Conservation (phyloP, 2,888 invertebrate genomes). For the Sturmia bella region DNA sequence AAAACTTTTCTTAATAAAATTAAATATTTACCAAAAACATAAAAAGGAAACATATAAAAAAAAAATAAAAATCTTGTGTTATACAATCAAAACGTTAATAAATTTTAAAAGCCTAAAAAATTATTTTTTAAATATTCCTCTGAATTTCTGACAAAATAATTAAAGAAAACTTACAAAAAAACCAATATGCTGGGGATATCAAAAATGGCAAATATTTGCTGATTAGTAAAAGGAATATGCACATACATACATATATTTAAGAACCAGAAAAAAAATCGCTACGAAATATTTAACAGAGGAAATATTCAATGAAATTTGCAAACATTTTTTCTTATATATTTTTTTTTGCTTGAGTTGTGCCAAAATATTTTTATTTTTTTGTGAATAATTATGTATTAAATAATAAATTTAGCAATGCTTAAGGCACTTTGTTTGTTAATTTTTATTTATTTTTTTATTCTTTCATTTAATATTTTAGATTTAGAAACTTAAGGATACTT, state of each 20-base stretch:
- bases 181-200: slow-evolving; percentile 44
- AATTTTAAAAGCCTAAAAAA: slow-evolving; percentile 24
- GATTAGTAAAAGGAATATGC: slow-evolving; percentile 32
- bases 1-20: slow-evolving; percentile 22
- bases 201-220: slow-evolving; percentile 53
- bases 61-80: slow-evolving; percentile 55
- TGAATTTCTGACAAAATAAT: slow-evolving; percentile 28
- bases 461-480: slow-evolving; percentile 72
- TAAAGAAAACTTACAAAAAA: slow-evolving; percentile 35
- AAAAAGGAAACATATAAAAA: slow-evolving; percentile 13
- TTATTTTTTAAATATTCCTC: slow-evolving; percentile 26
- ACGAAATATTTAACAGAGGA: slow-evolving; percentile 42
- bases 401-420: slow-evolving; percentile 15
- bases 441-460: slow-evolving; percentile 69
- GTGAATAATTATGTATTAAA: slow-evolving; percentile 43
- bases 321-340: slow-evolving; percentile 41
- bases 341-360: slow-evolving; percentile 53
- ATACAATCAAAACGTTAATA: slow-evolving; percentile 62
- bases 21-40: slow-evolving; percentile 36
- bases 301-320: slow-evolving; percentile 44
- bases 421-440: slow-evolving; percentile 19
- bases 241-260: slow-evolving; percentile 3
- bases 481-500: slow-evolving; percentile 77
- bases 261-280: slow-evolving; percentile 38
- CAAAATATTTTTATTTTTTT: slow-evolving; percentile 42